Conservation (phyloP, 1,140 invertebrate species). For the Popillia japonica region DNA sequence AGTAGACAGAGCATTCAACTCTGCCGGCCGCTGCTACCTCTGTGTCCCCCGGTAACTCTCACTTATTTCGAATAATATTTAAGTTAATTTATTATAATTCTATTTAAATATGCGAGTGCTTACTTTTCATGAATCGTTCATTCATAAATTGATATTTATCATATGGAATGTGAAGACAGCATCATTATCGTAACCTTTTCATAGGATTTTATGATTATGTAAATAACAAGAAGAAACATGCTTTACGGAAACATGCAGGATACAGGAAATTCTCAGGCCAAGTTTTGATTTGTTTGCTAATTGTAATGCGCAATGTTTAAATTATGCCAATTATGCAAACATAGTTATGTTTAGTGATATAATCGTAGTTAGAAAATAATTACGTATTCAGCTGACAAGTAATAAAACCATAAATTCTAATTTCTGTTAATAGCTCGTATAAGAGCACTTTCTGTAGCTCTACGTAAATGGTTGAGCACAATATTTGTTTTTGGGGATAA, state of each 20-base stretch:
- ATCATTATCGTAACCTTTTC: background rate
- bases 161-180: background rate
- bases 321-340: background rate
- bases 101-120: constrained; percentile 42
- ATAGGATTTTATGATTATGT: constrained; percentile 31
- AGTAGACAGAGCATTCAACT: background rate
- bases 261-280: too few relatives aligned
- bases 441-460: too few relatives aligned
- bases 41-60: background rate
- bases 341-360: too few relatives aligned
- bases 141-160: constrained; percentile 41
- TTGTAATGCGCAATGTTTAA: background rate
- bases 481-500: too few relatives aligned
- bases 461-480: too few relatives aligned
- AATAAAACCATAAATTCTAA: too few relatives aligned
- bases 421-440: too few relatives aligned
- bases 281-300: background rate
- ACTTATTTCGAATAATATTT: constrained; percentile 42
- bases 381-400: too few relatives aligned
- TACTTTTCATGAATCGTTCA: constrained; percentile 43
- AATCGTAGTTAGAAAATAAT: too few relatives aligned
- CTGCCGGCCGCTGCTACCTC: constrained; percentile 3
- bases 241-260: too few relatives aligned
- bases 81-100: constrained; percentile 44
- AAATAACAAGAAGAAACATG: background rate